These are phyloP conservation scores for Myotis brandtii DNA, from an alignment of 2,113 vertebrate genomes.

Conservation along the genomic window DNA sequence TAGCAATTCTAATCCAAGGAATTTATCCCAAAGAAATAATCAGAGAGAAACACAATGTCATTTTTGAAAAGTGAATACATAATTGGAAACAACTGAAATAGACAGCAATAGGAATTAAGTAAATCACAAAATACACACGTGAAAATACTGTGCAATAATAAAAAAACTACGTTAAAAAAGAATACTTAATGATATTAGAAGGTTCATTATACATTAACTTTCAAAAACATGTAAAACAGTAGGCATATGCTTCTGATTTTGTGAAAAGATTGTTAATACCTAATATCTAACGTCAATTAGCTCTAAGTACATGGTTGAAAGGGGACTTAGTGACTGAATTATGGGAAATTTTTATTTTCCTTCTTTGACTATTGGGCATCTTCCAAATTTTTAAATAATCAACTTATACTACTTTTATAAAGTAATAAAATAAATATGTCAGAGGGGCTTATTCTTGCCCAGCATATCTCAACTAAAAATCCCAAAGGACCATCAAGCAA, in stretches of 20 bases:
- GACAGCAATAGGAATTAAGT: background rate
- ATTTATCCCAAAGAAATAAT: slow-evolving; percentile 60
- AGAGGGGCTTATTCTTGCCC: background rate
- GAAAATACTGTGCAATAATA: background rate
- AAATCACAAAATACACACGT: background rate
- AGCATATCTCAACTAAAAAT: background rate
- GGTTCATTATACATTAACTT: background rate
- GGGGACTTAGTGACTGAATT: background rate
- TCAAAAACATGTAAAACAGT: slow-evolving; percentile 6
- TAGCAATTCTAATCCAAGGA: slow-evolving; percentile 44
- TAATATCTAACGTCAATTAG: background rate
- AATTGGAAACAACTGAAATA: slow-evolving; percentile 23
- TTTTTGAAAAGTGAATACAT: background rate
- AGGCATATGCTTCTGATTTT: background rate
- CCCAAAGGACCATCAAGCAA: background rate
- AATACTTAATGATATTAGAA: background rate
- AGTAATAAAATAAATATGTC: slow-evolving; percentile 33
- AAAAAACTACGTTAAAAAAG: background rate
- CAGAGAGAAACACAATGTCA: background rate
- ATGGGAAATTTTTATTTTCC: background rate
- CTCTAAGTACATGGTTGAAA: background rate
- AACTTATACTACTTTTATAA: slow-evolving; percentile 48
- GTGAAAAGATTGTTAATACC: background rate
- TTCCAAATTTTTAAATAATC: background rate
- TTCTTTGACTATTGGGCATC: background rate